Conservation (phyloP, 2,888 invertebrate species). For the Tineola bisselliella region DNA sequence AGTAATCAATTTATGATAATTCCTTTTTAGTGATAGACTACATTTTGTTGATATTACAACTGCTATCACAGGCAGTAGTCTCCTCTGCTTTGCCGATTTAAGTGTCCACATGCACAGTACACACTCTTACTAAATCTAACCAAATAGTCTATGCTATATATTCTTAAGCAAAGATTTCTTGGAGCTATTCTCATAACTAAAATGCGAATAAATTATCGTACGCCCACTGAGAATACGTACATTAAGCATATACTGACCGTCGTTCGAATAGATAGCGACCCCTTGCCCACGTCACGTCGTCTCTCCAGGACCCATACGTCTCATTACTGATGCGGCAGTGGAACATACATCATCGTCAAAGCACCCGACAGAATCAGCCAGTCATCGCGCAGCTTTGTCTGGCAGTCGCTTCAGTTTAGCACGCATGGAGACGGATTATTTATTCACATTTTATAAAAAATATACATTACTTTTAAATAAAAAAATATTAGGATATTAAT, state of each 20-base stretch:
- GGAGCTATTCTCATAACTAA: not conserved
- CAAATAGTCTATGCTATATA: no score
- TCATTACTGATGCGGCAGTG: slow-evolving; percentile 33
- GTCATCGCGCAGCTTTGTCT: slow-evolving; percentile 31
- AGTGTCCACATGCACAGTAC: no score
- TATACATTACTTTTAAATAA: not conserved
- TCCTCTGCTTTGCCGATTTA: no score
- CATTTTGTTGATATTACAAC: no score
- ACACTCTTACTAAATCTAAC: no score
- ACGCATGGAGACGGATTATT: slow-evolving; percentile 23
- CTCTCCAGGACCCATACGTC: slow-evolving; percentile 17
- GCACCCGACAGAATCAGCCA: slow-evolving; percentile 27
- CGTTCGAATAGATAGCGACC: slow-evolving; percentile 6
- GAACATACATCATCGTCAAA: slow-evolving; percentile 51
- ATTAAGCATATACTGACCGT: slow-evolving; percentile 5
- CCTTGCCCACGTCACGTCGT: slow-evolving; percentile 12
- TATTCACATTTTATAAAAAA: not conserved
- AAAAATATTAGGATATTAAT: no score
- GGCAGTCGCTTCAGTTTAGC: not conserved
- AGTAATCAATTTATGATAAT: no score
- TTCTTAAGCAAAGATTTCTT: no score
- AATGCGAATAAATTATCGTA: slow-evolving; percentile 6
- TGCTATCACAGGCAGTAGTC: no score
- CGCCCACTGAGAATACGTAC: not conserved
- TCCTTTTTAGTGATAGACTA: no score